Percentiles rank a stretch among this genome's conserved stretches.
Evolutionary conservation across 2,113 vertebrate species (phyloP).

Genomic region (Larimichthys crocea): DNA sequence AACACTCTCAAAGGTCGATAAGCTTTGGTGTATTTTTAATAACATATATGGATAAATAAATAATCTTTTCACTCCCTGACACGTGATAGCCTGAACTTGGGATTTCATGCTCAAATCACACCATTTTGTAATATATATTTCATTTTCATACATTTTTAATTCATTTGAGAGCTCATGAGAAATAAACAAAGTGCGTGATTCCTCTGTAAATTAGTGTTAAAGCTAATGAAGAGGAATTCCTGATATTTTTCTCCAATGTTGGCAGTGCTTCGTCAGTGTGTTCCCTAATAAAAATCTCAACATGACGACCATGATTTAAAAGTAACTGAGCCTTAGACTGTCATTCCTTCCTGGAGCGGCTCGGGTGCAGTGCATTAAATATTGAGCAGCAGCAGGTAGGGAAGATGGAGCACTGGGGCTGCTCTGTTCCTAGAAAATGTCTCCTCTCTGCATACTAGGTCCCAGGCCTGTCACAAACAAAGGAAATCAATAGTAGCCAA

Average conservation of each 20-base stretch:
- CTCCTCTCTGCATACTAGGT: slow-evolving; percentile 39
- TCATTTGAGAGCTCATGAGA: background rate
- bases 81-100: background rate
- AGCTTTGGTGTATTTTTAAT: slow-evolving; percentile 19
- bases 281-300: slow-evolving; percentile 14
- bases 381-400: slow-evolving; percentile 63
- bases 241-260: background rate
- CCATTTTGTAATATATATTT: background rate
- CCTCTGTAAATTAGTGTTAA: background rate
- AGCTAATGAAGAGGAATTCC: background rate
- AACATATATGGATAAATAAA: background rate
- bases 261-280: background rate
- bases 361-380: slow-evolving; percentile 44
- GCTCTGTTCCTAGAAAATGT: slow-evolving; percentile 56
- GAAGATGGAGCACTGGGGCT: slow-evolving; percentile 27
- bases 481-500: slow-evolving; percentile 56
- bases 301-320: background rate
- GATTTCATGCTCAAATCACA: background rate
- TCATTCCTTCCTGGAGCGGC: background rate
- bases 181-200: background rate
- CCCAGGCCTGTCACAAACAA: slow-evolving; percentile 37
- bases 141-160: background rate
- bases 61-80: background rate
- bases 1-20: background rate
- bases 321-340: background rate